Conservation (phyloP, 1,140 invertebrate species). For the Drosophila ogumai region DNA sequence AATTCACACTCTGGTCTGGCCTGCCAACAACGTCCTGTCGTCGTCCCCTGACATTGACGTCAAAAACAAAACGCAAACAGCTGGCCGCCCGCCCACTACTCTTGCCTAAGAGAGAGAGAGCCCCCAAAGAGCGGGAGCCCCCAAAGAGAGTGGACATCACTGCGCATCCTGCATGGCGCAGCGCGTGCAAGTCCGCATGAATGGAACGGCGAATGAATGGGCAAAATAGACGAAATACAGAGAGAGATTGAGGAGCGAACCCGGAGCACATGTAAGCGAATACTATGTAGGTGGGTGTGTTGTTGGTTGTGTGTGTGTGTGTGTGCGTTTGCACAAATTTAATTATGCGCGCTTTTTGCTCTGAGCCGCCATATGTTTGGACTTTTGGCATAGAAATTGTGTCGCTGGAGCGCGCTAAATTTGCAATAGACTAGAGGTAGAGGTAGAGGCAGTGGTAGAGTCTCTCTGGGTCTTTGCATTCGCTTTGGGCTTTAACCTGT, state of each 20-base stretch:
- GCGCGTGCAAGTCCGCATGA: conserved; percentile 78
- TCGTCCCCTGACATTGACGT: conserved; percentile 74
- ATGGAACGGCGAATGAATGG: conserved; percentile 72
- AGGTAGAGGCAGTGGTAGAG: neutral
- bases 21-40: conserved; percentile 33
- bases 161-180: conserved; percentile 80
- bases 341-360: conserved; percentile 74
- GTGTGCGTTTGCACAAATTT: conserved; percentile 60
- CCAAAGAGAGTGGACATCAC: conserved; percentile 42
- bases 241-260: conserved; percentile 25
- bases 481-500: conserved; percentile 75
- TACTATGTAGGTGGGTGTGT: conserved; percentile 22
- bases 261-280: conserved; percentile 42
- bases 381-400: conserved; percentile 74
- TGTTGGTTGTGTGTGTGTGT: neutral
- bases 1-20: conserved; percentile 58
- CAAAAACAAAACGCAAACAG: conserved; percentile 69
- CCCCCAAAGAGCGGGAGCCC: conserved; percentile 16
- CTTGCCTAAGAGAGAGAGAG: conserved; percentile 43
- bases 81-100: conserved; percentile 66
- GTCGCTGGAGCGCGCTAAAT: conserved; percentile 63
- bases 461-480: conserved; percentile 56
- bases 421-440: conserved; percentile 54
- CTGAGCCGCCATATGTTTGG: conserved; percentile 66
- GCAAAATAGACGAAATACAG: conserved; percentile 24